These are phyloP conservation scores for Sinohyriopsis cumingii DNA, from an alignment of 2,888 invertebrate genomes.

Conservation along the genomic window DNA sequence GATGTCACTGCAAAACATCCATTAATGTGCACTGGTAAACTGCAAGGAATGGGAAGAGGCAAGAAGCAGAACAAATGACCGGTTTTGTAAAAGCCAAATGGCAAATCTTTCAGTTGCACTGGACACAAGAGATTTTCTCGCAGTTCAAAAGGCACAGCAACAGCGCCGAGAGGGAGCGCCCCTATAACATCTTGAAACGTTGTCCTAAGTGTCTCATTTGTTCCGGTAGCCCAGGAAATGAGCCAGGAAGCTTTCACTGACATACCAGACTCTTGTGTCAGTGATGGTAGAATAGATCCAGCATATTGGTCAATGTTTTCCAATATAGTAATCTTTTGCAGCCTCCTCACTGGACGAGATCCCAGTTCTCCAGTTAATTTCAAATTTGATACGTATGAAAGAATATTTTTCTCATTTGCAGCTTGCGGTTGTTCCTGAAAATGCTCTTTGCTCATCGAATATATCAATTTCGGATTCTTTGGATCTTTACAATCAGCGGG, in stretches of 20 bases:
- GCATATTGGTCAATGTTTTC: too few species aligned
- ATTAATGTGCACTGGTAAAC: slow-evolving; percentile 62
- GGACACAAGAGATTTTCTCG: background rate
- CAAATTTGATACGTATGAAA: background rate
- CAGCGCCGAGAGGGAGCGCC: slow-evolving; percentile 28
- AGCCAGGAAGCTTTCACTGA: slow-evolving; percentile 19
- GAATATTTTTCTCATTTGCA: too few species aligned
- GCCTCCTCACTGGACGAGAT: too few species aligned
- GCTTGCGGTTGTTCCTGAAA: too few species aligned
- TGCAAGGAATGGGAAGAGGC: slow-evolving; percentile 59
- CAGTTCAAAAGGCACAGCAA: slow-evolving; percentile 13
- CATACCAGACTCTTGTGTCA: too few species aligned
- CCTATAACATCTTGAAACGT: slow-evolving; percentile 14
- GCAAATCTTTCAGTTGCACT: slow-evolving; percentile 5
- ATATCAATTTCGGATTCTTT: background rate
- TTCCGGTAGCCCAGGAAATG: slow-evolving; percentile 34
- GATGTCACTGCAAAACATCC: slow-evolving; percentile 61
- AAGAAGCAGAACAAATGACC: slow-evolving; percentile 50
- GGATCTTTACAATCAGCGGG: slow-evolving; percentile 6
- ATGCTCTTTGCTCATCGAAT: background rate
- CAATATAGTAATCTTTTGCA: too few species aligned
- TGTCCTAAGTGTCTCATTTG: background rate
- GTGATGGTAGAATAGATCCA: too few species aligned
- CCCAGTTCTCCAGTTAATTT: too few species aligned
- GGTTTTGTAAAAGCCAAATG: slow-evolving; percentile 32